A percentile compares a stretch with the other conserved stretches of the same genome.
Evolutionary conservation across 2,797 vertebrate species (phyloP).

Genomic region (Ispidina lecontei): DNA sequence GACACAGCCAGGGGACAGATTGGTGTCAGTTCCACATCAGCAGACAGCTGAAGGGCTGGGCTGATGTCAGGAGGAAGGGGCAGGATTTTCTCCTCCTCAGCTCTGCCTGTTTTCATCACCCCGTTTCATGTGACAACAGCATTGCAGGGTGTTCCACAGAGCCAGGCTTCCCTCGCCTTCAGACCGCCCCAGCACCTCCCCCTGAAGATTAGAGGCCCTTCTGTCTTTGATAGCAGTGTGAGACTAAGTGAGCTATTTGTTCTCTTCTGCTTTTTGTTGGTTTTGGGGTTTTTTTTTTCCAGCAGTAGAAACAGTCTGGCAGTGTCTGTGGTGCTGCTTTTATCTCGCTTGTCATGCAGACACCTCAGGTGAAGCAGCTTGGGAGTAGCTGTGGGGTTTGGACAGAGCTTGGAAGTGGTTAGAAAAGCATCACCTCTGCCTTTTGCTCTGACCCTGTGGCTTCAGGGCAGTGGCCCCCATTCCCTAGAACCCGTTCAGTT

Average conservation of each 20-base stretch:
- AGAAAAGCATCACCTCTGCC: background rate
- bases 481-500: background rate
- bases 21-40: rapidly evolving
- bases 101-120: background rate
- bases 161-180: background rate
- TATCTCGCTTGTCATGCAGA: background rate
- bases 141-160: background rate
- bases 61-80: background rate
- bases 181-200: background rate
- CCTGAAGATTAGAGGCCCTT: slow-evolving; percentile 14
- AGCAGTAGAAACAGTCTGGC: background rate
- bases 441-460: background rate
- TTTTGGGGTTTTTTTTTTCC: background rate
- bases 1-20: background rate
- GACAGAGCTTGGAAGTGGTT: background rate
- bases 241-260: slow-evolving; percentile 39
- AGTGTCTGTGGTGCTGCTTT: slow-evolving; percentile 19
- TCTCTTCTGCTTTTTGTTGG: background rate
- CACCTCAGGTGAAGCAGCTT: rapidly evolving
- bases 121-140: background rate
- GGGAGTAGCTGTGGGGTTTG: background rate
- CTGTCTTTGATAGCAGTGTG: background rate
- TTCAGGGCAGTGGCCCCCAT: rapidly evolving
- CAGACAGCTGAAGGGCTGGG: background rate
- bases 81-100: background rate